Evolutionary conservation across 2,113 vertebrate genomes (phyloP), one percentile per base, ranked within the genome.

Genomic region (Tylochromis polylepis): DNA sequence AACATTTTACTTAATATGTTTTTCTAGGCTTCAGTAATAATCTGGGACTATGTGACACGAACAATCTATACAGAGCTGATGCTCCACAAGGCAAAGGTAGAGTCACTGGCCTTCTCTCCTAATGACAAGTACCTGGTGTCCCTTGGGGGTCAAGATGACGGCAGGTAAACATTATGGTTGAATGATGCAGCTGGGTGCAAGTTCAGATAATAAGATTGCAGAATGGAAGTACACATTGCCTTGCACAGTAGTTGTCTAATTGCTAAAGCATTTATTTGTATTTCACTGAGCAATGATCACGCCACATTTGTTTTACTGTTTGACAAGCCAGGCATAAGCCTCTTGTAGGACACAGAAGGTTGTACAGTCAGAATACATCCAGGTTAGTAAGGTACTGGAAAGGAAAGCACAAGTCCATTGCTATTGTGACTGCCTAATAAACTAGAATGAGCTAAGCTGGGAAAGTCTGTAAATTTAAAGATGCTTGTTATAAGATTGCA

Each of bases 81-180:
- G 0, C 96, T 97, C 58, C 98, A 99, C 93, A 97, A 97, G 88
- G 96, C 97, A 3, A 98, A 97, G 90, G 94, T 99, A 3, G 97
- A 98, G 93, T 96, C 95, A 1, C 85, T 99, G 11, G 94, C 96
- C 0, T 99, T 99, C 91, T 99, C 98, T 8, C 97, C 97, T 1
- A 97, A 96, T 46, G 97, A 96, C 65, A 95, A 97, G 82, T 98
- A 98, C 86, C 94, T 99, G 22, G 94, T 98, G 36, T 97, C 98
- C 0, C 95, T 99, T 6, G 98, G 98, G 38, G 98, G 98, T 59
- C 97, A 96, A 78, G 98, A 99, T 2, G 98, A 99, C 1, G 96
- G 95, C 94, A 98, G 98, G 98, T 98, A 96, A 94, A 34, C 11
- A 9, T 16, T 22, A 49, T 77, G 46, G 6, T 18, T 77, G 43